A percentile compares a stretch with the other conserved stretches of the same genome.
phyloP scores from a whole-genome alignment of 37 sponge, comb jelly and placozoan species.

The Chondrosia reniformis region DNA sequence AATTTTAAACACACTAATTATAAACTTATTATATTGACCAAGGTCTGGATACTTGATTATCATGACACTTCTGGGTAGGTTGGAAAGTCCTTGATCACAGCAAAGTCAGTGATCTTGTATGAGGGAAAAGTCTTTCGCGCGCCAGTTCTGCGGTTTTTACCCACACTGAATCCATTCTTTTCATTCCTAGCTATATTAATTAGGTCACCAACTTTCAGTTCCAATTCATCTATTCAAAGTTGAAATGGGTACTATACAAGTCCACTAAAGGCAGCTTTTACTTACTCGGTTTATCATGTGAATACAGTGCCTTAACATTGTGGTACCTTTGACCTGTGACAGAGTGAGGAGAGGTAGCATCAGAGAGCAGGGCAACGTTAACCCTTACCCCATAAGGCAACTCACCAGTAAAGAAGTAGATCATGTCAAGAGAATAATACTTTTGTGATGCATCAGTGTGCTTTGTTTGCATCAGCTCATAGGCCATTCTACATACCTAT shows the following conservation, averaged over 20 bases:
- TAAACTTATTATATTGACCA: too few relatives aligned
- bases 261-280: too few relatives aligned
- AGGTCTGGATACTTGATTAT: too few relatives aligned
- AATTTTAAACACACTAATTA: too few relatives aligned
- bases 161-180: conserved; percentile 61
- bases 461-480: conserved; percentile 78
- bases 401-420: conserved; percentile 82
- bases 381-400: too few relatives aligned
- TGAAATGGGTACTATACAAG: too few relatives aligned
- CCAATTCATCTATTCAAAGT: too few relatives aligned
- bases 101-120: conserved; percentile 69
- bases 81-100: conserved; percentile 49
- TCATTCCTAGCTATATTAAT: conserved; percentile 71
- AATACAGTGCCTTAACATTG: conserved; percentile 37
- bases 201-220: conserved; percentile 54
- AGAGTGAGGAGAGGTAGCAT: too few relatives aligned
- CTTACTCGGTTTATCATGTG: too few relatives aligned
- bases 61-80: too few relatives aligned
- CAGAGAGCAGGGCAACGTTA: too few relatives aligned
- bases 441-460: conserved; percentile 72
- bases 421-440: conserved; percentile 71
- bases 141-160: conserved; percentile 16
- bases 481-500: conserved; percentile 81
- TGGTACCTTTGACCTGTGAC: conserved; percentile 67
- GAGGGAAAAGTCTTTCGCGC: conserved; percentile 50